Percentiles rank a stretch among this genome's conserved stretches.
Conservation (phyloP, 2,113 vertebrate species). For the Hoplias malabaricus region DNA sequence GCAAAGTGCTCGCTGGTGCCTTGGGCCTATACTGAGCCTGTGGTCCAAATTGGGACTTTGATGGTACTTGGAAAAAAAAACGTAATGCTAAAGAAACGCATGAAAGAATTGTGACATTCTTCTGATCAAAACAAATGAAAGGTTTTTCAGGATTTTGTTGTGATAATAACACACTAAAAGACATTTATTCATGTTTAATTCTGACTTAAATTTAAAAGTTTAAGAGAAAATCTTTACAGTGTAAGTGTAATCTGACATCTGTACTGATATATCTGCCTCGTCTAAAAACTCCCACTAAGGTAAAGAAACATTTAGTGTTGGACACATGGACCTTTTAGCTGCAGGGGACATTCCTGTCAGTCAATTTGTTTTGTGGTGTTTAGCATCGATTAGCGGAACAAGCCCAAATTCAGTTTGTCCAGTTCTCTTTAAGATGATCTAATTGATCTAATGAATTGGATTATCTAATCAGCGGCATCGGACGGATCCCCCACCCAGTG, state of each 20-base stretch:
- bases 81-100: too few relatives aligned
- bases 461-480: slow-evolving; percentile 75
- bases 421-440: slow-evolving; percentile 59
- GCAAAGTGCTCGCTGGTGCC: too few relatives aligned
- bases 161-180: too few relatives aligned
- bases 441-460: slow-evolving; percentile 80
- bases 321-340: background rate
- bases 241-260: background rate
- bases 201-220: too few relatives aligned
- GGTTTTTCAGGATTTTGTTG: too few relatives aligned
- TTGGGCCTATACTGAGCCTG: too few relatives aligned
- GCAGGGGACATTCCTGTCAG: slow-evolving; percentile 1
- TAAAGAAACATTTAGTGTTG: background rate
- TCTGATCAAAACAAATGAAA: too few relatives aligned
- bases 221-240: background rate
- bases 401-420: slow-evolving; percentile 56
- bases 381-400: slow-evolving; percentile 66
- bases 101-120: too few relatives aligned
- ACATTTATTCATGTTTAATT: too few relatives aligned
- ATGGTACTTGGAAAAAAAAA: too few relatives aligned
- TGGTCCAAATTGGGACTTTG: too few relatives aligned
- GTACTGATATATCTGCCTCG: background rate
- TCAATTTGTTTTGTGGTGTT: slow-evolving; percentile 32
- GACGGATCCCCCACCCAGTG: slow-evolving; percentile 60
- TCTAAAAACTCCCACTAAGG: background rate